A percentile compares a stretch with the other conserved stretches of the same genome.
phyloP scores from a whole-genome alignment of 2,888 invertebrate genomes.

The Myopa testacea region DNA sequence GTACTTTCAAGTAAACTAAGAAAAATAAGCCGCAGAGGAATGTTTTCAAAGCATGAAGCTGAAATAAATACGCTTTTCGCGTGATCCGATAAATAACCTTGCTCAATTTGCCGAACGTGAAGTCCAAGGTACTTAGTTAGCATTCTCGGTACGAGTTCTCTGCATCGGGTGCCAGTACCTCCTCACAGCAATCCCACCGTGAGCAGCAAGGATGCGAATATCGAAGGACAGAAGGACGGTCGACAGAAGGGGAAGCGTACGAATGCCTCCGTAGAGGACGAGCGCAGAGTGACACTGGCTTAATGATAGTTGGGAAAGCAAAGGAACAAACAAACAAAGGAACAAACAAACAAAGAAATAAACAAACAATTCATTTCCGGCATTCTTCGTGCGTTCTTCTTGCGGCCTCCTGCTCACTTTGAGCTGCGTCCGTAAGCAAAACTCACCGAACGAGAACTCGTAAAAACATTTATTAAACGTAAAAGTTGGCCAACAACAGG shows the following conservation, averaged over 20 bases:
- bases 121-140: too few relatives aligned
- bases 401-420: neutral
- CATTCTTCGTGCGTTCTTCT: neutral
- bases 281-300: neutral
- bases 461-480: too few relatives aligned
- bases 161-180: too few relatives aligned
- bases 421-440: too few relatives aligned
- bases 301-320: constrained; percentile 6
- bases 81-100: neutral
- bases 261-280: too few relatives aligned
- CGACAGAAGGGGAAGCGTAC: too few relatives aligned
- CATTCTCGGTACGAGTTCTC: neutral
- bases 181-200: too few relatives aligned
- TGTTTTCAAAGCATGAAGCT: neutral
- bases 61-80: neutral
- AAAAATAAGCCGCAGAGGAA: neutral
- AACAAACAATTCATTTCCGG: constrained; percentile 6
- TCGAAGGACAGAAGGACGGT: too few relatives aligned
- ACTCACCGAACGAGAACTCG: too few relatives aligned
- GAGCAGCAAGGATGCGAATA: too few relatives aligned
- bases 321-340: neutral
- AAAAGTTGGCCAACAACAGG: too few relatives aligned
- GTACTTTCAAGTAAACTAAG: neutral
- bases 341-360: neutral
- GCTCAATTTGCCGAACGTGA: neutral